A percentile compares a stretch with the other conserved stretches of the same genome.
phyloP scores from a whole-genome alignment of 2,888 invertebrate species.

The Sarcophaga variegata region DNA sequence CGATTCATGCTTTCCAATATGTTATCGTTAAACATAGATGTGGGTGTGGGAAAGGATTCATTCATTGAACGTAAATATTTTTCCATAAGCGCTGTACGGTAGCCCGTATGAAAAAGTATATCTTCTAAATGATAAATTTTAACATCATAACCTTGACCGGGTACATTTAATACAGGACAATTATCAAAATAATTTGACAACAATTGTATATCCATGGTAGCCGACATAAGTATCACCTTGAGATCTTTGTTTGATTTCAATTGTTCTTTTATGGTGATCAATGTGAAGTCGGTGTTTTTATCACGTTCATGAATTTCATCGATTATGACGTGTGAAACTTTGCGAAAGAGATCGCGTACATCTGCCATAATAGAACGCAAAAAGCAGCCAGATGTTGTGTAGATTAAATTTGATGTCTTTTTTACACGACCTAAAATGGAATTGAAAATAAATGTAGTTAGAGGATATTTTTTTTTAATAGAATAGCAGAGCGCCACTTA shows the following conservation, averaged over 20 bases:
- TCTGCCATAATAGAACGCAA: constrained; percentile 93
- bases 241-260: constrained; percentile 87
- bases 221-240: constrained; percentile 96
- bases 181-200: constrained; percentile 92
- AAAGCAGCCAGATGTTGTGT: constrained; percentile 80
- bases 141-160: constrained; percentile 89
- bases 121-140: constrained; percentile 91
- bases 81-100: constrained; percentile 75
- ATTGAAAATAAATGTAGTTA: background rate
- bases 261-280: constrained; percentile 91
- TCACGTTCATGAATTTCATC: constrained; percentile 99
- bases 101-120: constrained; percentile 84
- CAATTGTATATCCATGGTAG: constrained; percentile 92
- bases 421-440: constrained; percentile 74
- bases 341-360: constrained; percentile 78
- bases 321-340: constrained; percentile 90
- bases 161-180: constrained; percentile 89
- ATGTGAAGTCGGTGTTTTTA: constrained; percentile 94
- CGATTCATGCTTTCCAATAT: constrained; percentile 31
- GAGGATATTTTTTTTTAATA: background rate
- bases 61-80: constrained; percentile 72
- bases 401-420: constrained; percentile 76
- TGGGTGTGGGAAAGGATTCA: constrained; percentile 52
- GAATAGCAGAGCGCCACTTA: constrained; percentile 70
- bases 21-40: constrained; percentile 51